These are phyloP conservation scores for Ptychadena robeensis DNA, from an alignment of 2,797 vertebrate species.

Conservation along the genomic window DNA sequence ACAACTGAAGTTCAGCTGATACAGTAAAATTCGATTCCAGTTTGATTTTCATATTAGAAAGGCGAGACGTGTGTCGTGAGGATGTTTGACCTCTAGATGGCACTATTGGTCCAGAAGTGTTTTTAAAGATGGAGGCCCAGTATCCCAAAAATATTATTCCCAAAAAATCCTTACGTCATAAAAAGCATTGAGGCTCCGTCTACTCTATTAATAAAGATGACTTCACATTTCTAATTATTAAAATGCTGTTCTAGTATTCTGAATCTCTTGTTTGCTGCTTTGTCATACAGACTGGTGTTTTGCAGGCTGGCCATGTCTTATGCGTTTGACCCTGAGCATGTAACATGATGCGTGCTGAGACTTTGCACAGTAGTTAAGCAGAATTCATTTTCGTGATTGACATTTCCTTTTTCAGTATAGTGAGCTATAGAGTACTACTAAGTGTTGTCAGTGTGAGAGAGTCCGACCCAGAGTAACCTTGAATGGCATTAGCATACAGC, in stretches of 20 bases:
- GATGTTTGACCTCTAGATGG: slow-evolving; percentile 33
- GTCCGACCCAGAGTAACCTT: not conserved
- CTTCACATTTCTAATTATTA: not conserved
- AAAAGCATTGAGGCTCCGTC: not conserved
- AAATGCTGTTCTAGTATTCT: not conserved
- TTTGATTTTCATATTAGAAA: too few species aligned
- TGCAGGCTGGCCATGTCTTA: not conserved
- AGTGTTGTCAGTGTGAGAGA: slow-evolving; percentile 9
- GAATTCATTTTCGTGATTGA: slow-evolving; percentile 16
- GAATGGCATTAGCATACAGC: slow-evolving; percentile 27
- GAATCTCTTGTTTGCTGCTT: not conserved
- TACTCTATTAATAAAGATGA: not conserved
- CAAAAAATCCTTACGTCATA: not conserved
- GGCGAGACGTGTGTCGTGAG: too few species aligned
- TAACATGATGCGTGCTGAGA: slow-evolving; percentile 7
- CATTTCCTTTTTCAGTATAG: slow-evolving; percentile 24
- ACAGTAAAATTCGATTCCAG: too few species aligned
- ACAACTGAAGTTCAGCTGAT: too few species aligned
- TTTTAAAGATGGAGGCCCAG: not conserved
- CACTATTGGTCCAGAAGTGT: slow-evolving; percentile 18
- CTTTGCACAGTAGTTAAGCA: slow-evolving; percentile 10
- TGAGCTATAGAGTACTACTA: slow-evolving; percentile 8
- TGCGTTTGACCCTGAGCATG: not conserved
- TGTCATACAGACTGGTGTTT: not conserved
- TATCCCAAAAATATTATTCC: not conserved